A percentile compares a stretch with the other conserved stretches of the same genome.
phyloP scores from a whole-genome alignment of 2,113 vertebrate species.

The Pelvicachromis taeniatus region DNA sequence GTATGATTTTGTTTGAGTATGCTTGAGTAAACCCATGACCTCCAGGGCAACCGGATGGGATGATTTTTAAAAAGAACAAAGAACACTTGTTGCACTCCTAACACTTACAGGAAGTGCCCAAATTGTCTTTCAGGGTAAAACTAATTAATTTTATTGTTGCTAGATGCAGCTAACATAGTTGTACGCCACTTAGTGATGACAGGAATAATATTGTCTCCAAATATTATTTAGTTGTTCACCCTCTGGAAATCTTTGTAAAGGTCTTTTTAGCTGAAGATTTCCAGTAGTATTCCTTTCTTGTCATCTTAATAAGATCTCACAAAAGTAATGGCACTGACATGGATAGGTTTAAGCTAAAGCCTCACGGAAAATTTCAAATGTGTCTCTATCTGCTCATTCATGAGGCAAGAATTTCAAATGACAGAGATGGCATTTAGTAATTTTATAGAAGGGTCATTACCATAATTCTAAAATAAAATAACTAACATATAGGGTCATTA shows the following conservation, averaged over 20 bases:
- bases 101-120: not conserved
- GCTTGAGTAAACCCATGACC: too few relatives aligned
- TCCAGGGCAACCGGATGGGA: not conserved
- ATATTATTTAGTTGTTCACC: not conserved
- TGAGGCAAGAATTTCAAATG: not conserved
- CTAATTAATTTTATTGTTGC: not conserved
- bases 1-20: too few relatives aligned
- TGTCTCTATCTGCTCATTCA: not conserved
- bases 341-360: not conserved
- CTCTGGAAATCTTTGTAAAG: not conserved
- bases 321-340: not conserved
- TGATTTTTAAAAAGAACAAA: not conserved
- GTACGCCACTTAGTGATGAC: not conserved
- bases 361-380: not conserved
- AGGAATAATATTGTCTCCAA: not conserved
- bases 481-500: not conserved
- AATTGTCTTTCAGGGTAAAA: not conserved
- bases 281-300: not conserved
- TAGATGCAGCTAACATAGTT: not conserved
- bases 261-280: not conserved
- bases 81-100: not conserved
- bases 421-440: not conserved
- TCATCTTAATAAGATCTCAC: not conserved
- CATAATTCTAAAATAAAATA: not conserved
- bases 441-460: not conserved